These are phyloP conservation scores for Protonibea diacanthus DNA, from an alignment of 2,797 vertebrate species.

Conservation along the genomic window DNA sequence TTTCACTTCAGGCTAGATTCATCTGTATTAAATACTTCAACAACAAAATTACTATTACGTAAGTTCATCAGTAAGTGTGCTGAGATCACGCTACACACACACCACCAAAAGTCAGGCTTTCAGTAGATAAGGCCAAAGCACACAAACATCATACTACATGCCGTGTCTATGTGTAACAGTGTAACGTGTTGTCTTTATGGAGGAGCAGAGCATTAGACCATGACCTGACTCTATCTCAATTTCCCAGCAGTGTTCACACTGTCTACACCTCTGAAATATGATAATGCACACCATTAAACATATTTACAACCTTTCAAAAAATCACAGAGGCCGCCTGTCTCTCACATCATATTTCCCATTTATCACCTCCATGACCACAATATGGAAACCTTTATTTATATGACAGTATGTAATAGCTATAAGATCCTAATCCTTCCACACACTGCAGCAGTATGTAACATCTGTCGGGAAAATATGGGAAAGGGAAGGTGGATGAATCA, in stretches of 20 bases:
- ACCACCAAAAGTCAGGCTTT: neutral
- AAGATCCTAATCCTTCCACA: constrained; percentile 41
- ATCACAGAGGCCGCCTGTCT: constrained; percentile 26
- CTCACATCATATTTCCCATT: constrained; percentile 19
- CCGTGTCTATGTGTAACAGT: neutral
- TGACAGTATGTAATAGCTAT: constrained; percentile 32
- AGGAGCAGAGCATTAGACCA: neutral
- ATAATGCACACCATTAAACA: constrained; percentile 35
- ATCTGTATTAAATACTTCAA: constrained; percentile 23
- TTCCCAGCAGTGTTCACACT: constrained; percentile 7
- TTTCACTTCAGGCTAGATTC: constrained; percentile 17
- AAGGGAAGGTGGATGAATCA: constrained; percentile 14
- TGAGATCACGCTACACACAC: neutral
- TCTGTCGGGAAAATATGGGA: constrained; percentile 2
- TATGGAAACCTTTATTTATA: constrained; percentile 37
- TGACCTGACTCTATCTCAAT: constrained; percentile 15
- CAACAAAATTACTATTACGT: constrained; percentile 7
- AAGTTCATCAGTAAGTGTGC: constrained; percentile 19
- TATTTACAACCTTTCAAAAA: constrained; percentile 48
- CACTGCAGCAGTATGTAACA: constrained; percentile 24
- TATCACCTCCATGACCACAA: constrained; percentile 16
- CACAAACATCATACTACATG: neutral
- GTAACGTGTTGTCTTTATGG: neutral
- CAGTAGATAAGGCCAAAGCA: neutral
- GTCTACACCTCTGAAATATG: constrained; percentile 33